Evolutionary conservation across 2,797 vertebrate species (phyloP), one percentile per base, ranked within the genome.

Genomic region (Neoniphon sammara): DNA sequence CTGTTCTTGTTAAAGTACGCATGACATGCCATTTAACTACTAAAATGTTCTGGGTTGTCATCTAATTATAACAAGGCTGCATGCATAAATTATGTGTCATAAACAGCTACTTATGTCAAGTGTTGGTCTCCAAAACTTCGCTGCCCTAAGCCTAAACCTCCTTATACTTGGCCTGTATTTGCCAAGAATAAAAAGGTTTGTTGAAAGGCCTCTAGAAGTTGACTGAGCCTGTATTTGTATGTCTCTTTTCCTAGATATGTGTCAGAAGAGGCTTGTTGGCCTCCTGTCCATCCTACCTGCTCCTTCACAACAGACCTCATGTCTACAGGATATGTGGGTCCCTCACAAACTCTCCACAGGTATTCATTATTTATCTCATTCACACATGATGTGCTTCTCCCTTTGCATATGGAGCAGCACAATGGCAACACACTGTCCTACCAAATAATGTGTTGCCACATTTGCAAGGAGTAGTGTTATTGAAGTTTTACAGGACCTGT

Each of bases 221-320:
- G 5, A 25, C 1, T 75, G 27, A 42, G 12, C 1, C 0, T 49
- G 17, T 8, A 1, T 66, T 21, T 15, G 5, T 53, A 1, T 83
- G 1, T 65, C 8, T 73, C 21, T 82, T 2, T 67, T n/a, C 64
- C 5, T 34, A 95, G 94, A 70, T 91, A 4, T 94, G 91, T 89
- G 15, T 89, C 52, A 91, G 88, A 85, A 90, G 91, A 85, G 84
- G 90, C 21, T 65, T 92, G 60, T 85, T 95, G 5, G 58, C 94
- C 0, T 87, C 93, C 60, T 75, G 93, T n/a, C 92, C 92, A n/a
- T 88, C 79, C 20, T 91, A 90, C 18, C 36, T 88, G 42, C 91
- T 92, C 0, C 73, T 90, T 1, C 75, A 91, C 42, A 90, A 84
- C 86, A 90, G 88, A 83, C 83, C 86, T 9, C 69, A 83, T 54